Percentiles rank a stretch among this genome's conserved stretches.
Conservation (phyloP, 2,888 invertebrate genomes). For the Tanypteryx hageni region DNA sequence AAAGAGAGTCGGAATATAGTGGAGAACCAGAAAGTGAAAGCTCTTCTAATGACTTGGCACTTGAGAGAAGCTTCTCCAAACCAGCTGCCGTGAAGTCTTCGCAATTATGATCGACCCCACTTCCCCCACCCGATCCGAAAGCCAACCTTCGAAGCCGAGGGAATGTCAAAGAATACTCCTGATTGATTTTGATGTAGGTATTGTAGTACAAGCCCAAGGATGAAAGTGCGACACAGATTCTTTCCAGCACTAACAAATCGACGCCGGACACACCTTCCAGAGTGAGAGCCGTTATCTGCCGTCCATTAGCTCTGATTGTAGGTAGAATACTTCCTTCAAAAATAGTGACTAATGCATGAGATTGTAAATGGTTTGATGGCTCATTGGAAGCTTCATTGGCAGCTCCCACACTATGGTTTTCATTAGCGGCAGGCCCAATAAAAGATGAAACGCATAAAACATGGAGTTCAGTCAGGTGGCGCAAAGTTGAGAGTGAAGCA, state of each 20-base stretch:
- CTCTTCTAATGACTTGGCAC: slow-evolving; percentile 67
- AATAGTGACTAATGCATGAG: slow-evolving; percentile 41
- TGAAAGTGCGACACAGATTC: slow-evolving; percentile 66
- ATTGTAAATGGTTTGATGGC: slow-evolving; percentile 27
- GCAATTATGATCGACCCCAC: slow-evolving; percentile 59
- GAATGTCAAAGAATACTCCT: slow-evolving; percentile 66
- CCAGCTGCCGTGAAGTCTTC: slow-evolving; percentile 67
- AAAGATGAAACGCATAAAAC: slow-evolving; percentile 66
- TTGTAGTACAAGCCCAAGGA: slow-evolving; percentile 68
- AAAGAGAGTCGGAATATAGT: slow-evolving; percentile 68
- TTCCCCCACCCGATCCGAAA: slow-evolving; percentile 68
- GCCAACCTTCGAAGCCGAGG: slow-evolving; percentile 67
- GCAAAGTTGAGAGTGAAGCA: slow-evolving; percentile 66
- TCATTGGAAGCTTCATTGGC: slow-evolving; percentile 65
- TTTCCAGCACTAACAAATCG: slow-evolving; percentile 66
- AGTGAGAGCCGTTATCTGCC: slow-evolving; percentile 66
- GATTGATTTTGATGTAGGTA: slow-evolving; percentile 66
- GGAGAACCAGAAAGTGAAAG: slow-evolving; percentile 68
- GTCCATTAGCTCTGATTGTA: slow-evolving; percentile 67
- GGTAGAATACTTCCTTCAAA: slow-evolving; percentile 68
- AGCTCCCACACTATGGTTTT: not conserved
- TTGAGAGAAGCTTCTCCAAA: slow-evolving; percentile 68
- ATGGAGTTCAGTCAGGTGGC: slow-evolving; percentile 67
- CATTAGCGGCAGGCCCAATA: slow-evolving; percentile 65
- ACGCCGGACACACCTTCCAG: slow-evolving; percentile 68